These are phyloP conservation scores for Gnatocerus cornutus DNA, from an alignment of 2,888 invertebrate species.

Conservation along the genomic window DNA sequence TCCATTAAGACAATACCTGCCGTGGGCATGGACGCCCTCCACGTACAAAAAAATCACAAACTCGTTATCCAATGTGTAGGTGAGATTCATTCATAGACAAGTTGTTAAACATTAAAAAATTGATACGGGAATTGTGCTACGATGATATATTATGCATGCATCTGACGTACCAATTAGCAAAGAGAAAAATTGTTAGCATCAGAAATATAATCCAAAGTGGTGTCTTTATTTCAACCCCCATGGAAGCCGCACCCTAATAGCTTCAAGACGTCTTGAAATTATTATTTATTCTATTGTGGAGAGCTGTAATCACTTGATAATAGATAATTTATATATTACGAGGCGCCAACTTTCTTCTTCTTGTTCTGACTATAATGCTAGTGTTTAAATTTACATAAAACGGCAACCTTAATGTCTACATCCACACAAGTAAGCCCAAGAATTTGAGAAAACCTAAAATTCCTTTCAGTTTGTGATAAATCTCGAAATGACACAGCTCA, in stretches of 20 bases:
- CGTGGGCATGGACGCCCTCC: slow-evolving; percentile 54
- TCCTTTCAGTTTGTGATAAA: not conserved
- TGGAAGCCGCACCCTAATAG: not conserved
- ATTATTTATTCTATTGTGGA: slow-evolving; percentile 30
- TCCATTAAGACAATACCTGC: slow-evolving; percentile 60
- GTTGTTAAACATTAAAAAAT: slow-evolving; percentile 39
- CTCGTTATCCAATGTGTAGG: slow-evolving; percentile 46
- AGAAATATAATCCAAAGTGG: not conserved
- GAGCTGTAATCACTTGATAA: slow-evolving; percentile 18
- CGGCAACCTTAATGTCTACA: slow-evolving; percentile 1
- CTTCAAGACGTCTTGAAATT: slow-evolving; percentile 6
- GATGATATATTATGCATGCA: slow-evolving; percentile 30
- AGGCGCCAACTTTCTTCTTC: slow-evolving; percentile 21
- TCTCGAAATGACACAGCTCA: not conserved
- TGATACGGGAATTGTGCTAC: slow-evolving; percentile 26
- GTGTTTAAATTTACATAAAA: slow-evolving; percentile 9
- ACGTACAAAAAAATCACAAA: slow-evolving; percentile 41
- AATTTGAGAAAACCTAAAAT: not conserved
- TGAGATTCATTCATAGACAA: slow-evolving; percentile 46
- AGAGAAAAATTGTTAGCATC: not conserved
- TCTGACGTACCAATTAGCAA: slow-evolving; percentile 30
- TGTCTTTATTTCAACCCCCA: not conserved
- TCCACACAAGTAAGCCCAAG: not conserved
- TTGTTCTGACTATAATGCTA: not conserved
- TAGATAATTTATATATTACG: slow-evolving; percentile 14